Conservation (phyloP, 2,888 invertebrate genomes). For the Catocala sponsa region DNA sequence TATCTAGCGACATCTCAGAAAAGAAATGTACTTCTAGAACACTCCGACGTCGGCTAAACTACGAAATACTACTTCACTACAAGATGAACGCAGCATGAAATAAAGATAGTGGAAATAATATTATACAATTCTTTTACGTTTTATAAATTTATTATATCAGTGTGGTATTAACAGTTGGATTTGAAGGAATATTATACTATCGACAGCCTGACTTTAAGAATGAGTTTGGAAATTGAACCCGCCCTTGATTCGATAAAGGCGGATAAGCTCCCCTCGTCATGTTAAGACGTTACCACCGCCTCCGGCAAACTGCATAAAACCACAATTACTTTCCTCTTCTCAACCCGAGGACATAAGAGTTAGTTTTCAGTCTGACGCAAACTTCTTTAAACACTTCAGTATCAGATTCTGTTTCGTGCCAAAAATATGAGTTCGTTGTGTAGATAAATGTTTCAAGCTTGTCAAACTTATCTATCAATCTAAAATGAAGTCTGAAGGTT, state of each 20-base stretch:
- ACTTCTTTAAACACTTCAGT: neutral
- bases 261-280: neutral
- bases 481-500: conserved; percentile 43
- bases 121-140: conserved; percentile 17
- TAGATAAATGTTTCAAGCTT: conserved; percentile 23
- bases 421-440: conserved; percentile 9
- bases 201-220: too few relatives aligned
- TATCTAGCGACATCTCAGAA: conserved; percentile 56
- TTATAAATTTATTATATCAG: conserved; percentile 12
- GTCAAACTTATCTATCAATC: conserved; percentile 44
- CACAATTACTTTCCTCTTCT: neutral
- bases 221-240: too few relatives aligned
- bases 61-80: conserved; percentile 43
- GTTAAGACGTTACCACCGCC: conserved; percentile 1
- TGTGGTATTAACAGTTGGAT: too few relatives aligned
- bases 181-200: too few relatives aligned
- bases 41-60: conserved; percentile 55
- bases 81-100: conserved; percentile 36
- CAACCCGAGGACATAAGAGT: neutral
- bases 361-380: neutral
- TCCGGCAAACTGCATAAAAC: conserved; percentile 4
- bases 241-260: neutral
- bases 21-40: conserved; percentile 58
- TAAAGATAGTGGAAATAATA: conserved; percentile 28
- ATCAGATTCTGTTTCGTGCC: conserved; percentile 19